A percentile compares a stretch with the other conserved stretches of the same genome.
These are phyloP conservation scores for Alethe castanea DNA, from an alignment of 2,113 vertebrate species.

Conservation along the genomic window DNA sequence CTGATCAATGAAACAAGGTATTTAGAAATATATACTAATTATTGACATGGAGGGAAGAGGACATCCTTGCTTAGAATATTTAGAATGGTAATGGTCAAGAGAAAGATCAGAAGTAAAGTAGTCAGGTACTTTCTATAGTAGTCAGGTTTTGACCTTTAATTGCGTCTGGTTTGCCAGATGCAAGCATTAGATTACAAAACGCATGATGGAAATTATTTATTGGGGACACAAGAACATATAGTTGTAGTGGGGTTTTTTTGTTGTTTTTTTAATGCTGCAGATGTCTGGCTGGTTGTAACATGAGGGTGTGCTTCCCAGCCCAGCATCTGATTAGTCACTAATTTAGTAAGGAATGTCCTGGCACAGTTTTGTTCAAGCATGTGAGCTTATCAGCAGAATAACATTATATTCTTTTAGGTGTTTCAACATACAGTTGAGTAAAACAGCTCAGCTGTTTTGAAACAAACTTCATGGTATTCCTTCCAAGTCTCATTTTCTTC, in stretches of 20 bases:
- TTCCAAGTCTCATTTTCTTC: background rate
- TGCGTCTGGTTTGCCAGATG: constrained; percentile 30
- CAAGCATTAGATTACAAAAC: constrained; percentile 59
- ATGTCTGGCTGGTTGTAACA: constrained; percentile 49
- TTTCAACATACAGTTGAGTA: constrained; percentile 5
- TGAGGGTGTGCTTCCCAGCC: constrained; percentile 67
- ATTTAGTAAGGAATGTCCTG: constrained; percentile 69
- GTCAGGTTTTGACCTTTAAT: constrained; percentile 61
- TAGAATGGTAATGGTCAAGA: background rate
- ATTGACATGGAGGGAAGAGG: background rate
- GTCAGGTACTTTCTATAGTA: background rate
- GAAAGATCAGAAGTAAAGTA: background rate
- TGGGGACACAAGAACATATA: constrained; percentile 36
- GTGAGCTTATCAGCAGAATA: constrained; percentile 56
- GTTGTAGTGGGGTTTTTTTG: background rate
- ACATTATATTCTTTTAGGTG: constrained; percentile 37
- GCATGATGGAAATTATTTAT: constrained; percentile 64
- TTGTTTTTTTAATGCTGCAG: background rate
- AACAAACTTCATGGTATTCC: background rate
- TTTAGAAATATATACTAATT: background rate
- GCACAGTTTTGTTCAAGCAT: constrained; percentile 33
- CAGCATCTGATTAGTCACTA: constrained; percentile 71
- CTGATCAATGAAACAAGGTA: background rate
- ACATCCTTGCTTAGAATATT: background rate
- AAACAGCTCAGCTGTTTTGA: background rate